A percentile compares a stretch with the other conserved stretches of the same genome.
Conservation (phyloP, 2,797 vertebrate species). For the Gouania willdenowi region DNA sequence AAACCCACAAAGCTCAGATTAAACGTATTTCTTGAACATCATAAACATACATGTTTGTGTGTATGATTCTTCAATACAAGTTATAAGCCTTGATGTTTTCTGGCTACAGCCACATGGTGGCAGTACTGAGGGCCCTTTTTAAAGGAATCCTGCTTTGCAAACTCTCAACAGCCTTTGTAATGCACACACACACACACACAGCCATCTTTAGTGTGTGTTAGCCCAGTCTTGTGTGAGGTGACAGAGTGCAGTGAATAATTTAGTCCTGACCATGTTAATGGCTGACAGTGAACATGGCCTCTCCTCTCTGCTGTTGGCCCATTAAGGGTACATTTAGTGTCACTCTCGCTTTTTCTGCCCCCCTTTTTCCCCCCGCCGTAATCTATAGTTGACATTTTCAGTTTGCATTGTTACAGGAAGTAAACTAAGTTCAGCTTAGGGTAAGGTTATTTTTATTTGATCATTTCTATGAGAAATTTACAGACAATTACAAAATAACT, state of each 20-base stretch:
- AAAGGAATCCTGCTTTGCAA: constrained; percentile 13
- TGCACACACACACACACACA: constrained; percentile 8
- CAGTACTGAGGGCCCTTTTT: constrained; percentile 55
- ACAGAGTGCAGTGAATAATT: constrained; percentile 69
- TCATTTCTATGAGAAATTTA: too few relatives aligned
- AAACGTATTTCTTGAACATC: too few relatives aligned
- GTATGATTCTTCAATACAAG: too few relatives aligned
- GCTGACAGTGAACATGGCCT: constrained; percentile 66
- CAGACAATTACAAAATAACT: too few relatives aligned
- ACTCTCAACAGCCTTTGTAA: constrained; percentile 10
- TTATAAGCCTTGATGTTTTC: too few relatives aligned
- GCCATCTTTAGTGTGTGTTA: constrained; percentile 50
- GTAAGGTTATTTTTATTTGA: too few relatives aligned
- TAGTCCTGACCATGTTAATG: constrained; percentile 65
- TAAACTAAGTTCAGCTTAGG: too few relatives aligned
- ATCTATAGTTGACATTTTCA: not conserved
- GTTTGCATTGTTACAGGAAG: not conserved
- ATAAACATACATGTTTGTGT: too few relatives aligned
- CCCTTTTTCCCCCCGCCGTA: not conserved
- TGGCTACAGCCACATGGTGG: constrained; percentile 70
- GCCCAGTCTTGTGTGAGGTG: constrained; percentile 64
- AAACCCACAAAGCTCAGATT: too few relatives aligned
- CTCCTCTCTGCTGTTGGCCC: constrained; percentile 47
- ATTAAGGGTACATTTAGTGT: constrained; percentile 55
- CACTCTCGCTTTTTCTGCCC: constrained; percentile 51